Conservation (phyloP, 2,113 vertebrate species). For the Muscicapa adusta region DNA sequence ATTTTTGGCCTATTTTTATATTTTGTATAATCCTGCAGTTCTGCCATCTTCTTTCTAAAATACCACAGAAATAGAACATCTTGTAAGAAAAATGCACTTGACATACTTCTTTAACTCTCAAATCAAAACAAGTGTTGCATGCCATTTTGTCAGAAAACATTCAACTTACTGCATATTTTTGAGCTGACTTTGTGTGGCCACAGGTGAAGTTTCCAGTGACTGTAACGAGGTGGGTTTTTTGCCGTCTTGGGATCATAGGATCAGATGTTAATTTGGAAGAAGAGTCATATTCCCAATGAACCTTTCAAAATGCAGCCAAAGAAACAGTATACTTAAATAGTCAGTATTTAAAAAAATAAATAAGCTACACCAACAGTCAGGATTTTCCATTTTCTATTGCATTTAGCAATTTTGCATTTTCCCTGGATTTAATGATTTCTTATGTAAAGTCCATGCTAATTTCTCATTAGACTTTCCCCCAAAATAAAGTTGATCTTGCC, state of each 20-base stretch:
- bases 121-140: not conserved
- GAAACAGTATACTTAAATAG: not conserved
- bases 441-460: not conserved
- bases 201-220: not conserved
- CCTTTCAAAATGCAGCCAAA: not conserved
- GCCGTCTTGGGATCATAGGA: not conserved
- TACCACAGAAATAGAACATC: not conserved
- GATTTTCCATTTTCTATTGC: not conserved
- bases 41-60: not conserved
- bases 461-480: not conserved
- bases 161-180: not conserved
- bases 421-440: not conserved
- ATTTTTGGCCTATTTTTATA: not conserved
- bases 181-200: not conserved
- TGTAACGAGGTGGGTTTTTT: not conserved
- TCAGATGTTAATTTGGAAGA: not conserved
- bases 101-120: not conserved
- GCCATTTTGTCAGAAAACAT: not conserved
- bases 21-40: not conserved
- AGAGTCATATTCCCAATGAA: not conserved
- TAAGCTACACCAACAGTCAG: not conserved
- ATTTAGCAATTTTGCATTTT: not conserved
- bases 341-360: not conserved
- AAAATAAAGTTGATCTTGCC: not conserved
- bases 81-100: not conserved